phyloP scores from a whole-genome alignment of 2,113 vertebrate genomes.

The Corapipo altera region DNA sequence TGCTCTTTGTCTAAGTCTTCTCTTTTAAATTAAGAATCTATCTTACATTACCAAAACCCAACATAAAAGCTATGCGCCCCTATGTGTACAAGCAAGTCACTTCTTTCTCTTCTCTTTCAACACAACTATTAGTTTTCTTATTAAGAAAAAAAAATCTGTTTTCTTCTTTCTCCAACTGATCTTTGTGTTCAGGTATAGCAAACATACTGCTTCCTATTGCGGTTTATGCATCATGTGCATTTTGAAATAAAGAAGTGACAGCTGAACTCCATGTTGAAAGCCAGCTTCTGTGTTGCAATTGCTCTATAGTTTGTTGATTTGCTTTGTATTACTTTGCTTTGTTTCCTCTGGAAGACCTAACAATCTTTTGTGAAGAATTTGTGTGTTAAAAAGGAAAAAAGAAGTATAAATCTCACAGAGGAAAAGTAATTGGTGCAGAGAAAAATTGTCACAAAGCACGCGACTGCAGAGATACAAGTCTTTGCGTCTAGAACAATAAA shows the following conservation, averaged over 20 bases:
- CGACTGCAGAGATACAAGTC: not conserved
- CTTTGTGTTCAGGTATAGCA: not conserved
- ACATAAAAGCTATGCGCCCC: not conserved
- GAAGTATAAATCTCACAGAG: not conserved
- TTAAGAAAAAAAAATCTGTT: not conserved
- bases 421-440: not conserved
- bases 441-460: not conserved
- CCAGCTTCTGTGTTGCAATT: not conserved
- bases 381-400: not conserved
- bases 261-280: not conserved
- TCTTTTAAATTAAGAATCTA: slow-evolving; percentile 52
- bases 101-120: not conserved
- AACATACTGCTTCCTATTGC: not conserved
- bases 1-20: not conserved
- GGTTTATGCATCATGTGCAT: not conserved
- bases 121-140: not conserved
- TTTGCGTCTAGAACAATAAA: not conserved
- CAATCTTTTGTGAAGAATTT: not conserved
- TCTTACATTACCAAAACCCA: slow-evolving; percentile 15
- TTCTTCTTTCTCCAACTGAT: not conserved
- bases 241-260: not conserved
- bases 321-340: not conserved
- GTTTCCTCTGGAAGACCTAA: not conserved
- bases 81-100: not conserved
- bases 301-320: not conserved